These are phyloP conservation scores for Trididemnum clinides DNA, from an alignment of 23 tunicate genomes.

Conservation along the genomic window DNA sequence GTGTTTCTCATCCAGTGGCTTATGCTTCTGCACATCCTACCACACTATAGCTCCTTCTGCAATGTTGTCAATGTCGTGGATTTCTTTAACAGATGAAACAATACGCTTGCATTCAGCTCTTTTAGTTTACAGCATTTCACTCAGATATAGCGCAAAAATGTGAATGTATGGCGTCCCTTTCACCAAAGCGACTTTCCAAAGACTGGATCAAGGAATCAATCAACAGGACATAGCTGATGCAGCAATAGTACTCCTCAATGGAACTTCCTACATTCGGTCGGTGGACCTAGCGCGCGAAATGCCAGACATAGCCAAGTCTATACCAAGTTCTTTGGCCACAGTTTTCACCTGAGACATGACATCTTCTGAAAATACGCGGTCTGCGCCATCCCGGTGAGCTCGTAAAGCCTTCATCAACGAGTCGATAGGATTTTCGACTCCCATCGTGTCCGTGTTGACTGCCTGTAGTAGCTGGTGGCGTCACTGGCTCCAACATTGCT, in stretches of 20 bases:
- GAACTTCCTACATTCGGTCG: too few relatives aligned
- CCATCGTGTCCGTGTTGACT: too few relatives aligned
- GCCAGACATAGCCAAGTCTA: not conserved
- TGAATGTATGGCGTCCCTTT: not conserved
- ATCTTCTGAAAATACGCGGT: constrained; percentile 3
- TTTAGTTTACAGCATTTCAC: too few relatives aligned
- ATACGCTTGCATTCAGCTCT: not conserved
- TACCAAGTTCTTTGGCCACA: not conserved
- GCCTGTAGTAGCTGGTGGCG: too few relatives aligned
- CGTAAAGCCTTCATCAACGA: constrained; percentile 10
- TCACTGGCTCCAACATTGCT: not conserved
- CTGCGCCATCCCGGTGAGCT: not conserved
- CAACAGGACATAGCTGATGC: too few relatives aligned
- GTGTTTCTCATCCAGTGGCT: not conserved
- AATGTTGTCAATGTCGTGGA: not conserved
- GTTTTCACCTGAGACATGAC: constrained; percentile 19
- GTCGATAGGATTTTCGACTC: too few relatives aligned
- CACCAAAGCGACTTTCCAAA: not conserved
- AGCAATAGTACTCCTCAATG: too few relatives aligned
- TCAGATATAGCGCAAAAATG: not conserved
- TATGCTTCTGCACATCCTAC: not conserved
- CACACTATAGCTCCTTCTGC: not conserved
- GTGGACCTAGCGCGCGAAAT: too few relatives aligned
- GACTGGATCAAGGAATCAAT: too few relatives aligned
- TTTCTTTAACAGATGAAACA: not conserved